Percentiles rank a stretch among this genome's conserved stretches.
These are phyloP conservation scores for Carlito syrichta DNA, from an alignment of 2,113 vertebrate species.

Conservation along the genomic window DNA sequence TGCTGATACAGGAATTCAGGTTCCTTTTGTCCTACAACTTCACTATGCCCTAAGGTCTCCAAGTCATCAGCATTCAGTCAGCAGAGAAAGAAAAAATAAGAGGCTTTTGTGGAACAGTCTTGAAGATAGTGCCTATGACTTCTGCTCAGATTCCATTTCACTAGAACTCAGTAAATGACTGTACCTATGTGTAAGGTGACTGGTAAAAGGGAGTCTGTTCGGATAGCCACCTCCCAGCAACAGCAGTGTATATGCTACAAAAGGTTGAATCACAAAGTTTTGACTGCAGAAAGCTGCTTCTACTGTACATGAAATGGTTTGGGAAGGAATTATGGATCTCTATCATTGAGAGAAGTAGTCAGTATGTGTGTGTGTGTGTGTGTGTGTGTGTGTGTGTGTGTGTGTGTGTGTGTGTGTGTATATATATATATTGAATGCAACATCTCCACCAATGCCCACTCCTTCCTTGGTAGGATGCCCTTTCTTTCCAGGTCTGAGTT, in stretches of 20 bases:
- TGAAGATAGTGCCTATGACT: not conserved
- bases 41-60: accelerated
- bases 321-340: not conserved
- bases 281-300: not conserved
- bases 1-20: not conserved
- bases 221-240: not conserved
- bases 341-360: not conserved
- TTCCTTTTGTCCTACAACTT: not conserved
- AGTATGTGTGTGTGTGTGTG: no score
- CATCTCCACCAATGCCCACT: not conserved
- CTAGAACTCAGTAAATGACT: not conserved
- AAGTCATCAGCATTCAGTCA: not conserved
- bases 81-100: accelerated
- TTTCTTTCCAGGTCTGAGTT: not conserved
- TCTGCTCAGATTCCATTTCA: not conserved
- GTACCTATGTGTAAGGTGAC: not conserved
- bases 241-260: accelerated
- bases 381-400: no score
- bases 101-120: not conserved
- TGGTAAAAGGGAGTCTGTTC: not conserved
- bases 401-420: no score
- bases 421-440: not conserved
- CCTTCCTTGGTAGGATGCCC: not conserved
- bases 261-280: not conserved
- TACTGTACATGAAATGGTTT: not conserved